Conservation (phyloP, 2,113 vertebrate genomes). For the Bujurquina vittata region DNA sequence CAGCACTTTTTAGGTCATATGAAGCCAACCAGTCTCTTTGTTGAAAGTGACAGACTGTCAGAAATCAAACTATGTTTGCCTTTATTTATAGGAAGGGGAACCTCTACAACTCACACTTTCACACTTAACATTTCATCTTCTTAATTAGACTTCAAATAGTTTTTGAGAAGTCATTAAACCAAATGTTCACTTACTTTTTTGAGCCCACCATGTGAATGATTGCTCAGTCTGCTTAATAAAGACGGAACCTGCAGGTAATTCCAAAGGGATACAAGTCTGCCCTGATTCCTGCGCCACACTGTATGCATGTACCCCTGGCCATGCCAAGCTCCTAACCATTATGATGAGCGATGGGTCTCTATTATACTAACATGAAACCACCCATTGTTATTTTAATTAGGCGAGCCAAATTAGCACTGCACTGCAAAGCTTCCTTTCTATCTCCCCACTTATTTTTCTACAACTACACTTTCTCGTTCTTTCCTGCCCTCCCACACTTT, state of each 20-base stretch:
- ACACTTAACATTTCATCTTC: not conserved
- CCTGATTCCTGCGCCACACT: conserved; percentile 16
- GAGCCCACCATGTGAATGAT: not conserved
- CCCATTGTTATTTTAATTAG: conserved; percentile 77
- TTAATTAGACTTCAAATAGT: not conserved
- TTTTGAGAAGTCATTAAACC: conserved; percentile 8
- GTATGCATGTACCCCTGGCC: conserved; percentile 8
- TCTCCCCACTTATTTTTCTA: conserved; percentile 25
- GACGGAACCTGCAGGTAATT: conserved; percentile 1
- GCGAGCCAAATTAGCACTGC: conserved; percentile 55
- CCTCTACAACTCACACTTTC: not conserved
- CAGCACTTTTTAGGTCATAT: not conserved
- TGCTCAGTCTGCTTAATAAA: not conserved
- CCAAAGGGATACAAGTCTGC: conserved; percentile 11
- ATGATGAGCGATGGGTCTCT: conserved; percentile 64
- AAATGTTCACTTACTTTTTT: not conserved
- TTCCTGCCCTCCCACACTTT: conserved; percentile 11
- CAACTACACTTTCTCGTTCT: conserved; percentile 6
- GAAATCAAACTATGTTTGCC: not conserved
- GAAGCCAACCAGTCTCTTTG: not conserved
- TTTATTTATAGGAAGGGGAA: not conserved
- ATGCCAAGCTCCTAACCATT: conserved; percentile 43
- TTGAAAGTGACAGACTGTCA: not conserved
- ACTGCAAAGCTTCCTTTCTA: conserved; percentile 57
- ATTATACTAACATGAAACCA: conserved; percentile 73